Base-by-base conservation (phyloP, 2,113 vertebrate species). In the Patagioenas fasciata region DNA sequence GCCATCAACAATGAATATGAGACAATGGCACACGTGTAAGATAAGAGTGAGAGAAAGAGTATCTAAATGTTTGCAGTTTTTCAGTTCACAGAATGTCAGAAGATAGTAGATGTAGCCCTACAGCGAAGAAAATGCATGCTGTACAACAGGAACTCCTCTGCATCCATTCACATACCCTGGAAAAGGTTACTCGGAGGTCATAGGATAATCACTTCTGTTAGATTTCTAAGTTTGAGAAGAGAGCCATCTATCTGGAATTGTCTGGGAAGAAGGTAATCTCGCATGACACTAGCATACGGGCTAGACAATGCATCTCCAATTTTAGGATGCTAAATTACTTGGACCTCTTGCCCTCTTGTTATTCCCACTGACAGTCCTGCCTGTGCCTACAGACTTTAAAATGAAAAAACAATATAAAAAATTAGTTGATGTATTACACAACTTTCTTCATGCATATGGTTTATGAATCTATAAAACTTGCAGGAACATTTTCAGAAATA, bases 81-180 rank as follows among this genome's bases (percentile, higher is more conserved):
- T 88, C 58, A 54, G 50, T 61, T 84, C 40, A n/a, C 19, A 56
- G 24, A 67, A 53, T 5, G 6, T 6, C 36, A 70, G 40, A 65
- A 87, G 89, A 75, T 32, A 75, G n/a, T 3, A 62, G 10, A n/a
- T 13, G 29, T 5, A 9, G 9, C 29, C 21, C 61, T 57, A n/a
- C 9, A 51, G 42, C 0, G 1, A 40, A 66, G 19, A 32, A 82
- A 77, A 71, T 0, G 0, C 1, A 1, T 15, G 16, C 26, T n/a
- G 17, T 50, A 5, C 17, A 73, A 20, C 17, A 47, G 34, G 13
- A 75, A 62, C 9, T 4, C 40, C 34, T 84, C 8, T 60, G 34
- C 34, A 62, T 34, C 28, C 12, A 7, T 12, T 81, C 81, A 34
- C 20, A 32, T 31, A 38, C 8, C 53, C 61, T 61, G 36, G 42